Base-by-base conservation (phyloP, 2,797 vertebrate genomes). In the Gymnodraco acuticeps region DNA sequence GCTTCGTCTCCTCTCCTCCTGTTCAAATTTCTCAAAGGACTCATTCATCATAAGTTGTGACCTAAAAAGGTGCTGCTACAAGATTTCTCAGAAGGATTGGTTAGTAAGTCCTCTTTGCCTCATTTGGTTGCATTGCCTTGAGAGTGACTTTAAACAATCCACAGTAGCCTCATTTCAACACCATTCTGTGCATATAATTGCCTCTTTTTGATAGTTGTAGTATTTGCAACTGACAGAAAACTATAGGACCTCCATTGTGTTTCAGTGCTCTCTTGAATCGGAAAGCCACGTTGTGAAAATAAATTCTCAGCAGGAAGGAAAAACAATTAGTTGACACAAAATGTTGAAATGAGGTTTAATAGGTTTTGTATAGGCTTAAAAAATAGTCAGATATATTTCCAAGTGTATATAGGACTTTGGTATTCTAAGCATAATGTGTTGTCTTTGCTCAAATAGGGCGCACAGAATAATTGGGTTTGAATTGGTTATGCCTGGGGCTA, bases 401-500 rank as follows among this genome's bases (percentile, higher is more conserved):
- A 86, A 75, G 80, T 38, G 33, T 87, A 64, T 88, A 61, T 65
- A 66, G 87, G 85, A 78, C 81, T 88, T 92, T 90, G 83, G 87
- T 94, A 94, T 94, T 94, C 93, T 83, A 78, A 87, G 88, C 90
- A 68, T 90, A 88, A 90, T 89, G 80, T 91, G 90, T 93, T 94
- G 89, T 90, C 90, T 93, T 89, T 92, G 89, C 89, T 91, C 92
- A 90, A 92, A 92, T 80, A 74, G 89, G 91, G 77, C 42, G 74
- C 88, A 83, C 89, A 87, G 84, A 91, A 93, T 95, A 95, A 96
- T 95, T 94, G 95, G 95, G 94, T 95, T 95, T 95, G 91, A 94
- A 95, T 94, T 93, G 90, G 91, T 93, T 93, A 88, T 92, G 93
- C 94, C 93, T 88, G 80, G 83, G 93, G 95, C 93, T 94, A 94